Base-by-base conservation (phyloP, 2,113 vertebrate species). In the Thinocorus orbignyianus region DNA sequence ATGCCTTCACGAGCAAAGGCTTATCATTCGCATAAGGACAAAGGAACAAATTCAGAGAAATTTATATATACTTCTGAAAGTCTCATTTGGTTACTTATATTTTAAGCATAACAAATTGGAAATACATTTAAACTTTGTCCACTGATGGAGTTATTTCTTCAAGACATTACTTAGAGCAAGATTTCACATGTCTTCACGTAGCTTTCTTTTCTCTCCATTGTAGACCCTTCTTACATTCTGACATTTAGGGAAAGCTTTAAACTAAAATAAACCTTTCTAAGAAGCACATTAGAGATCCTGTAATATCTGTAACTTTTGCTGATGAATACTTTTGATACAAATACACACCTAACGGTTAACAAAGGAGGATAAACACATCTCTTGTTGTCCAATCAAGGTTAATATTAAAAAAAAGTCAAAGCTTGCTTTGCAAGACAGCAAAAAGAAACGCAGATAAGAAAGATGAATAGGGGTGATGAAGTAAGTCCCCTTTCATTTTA, bases 91-190 rank as follows among this genome's bases (percentile, higher is more conserved):
- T 42, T 92, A 78, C 89, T 96, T 94, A 70, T 54, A 60, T 86
- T 91, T 96, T 60, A 91, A 94, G 44, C 31, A 77, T 31, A 79
- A 73, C 7, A 86, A 93, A 65, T 10, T 60, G 24, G 39, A 58
- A 95, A 94, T 84, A 82, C 28, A 66, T 18, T 94, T 86, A 93
- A 94, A 65, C 20, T 90, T 88, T 72, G 31, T 55, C 58, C 89
- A 35, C 6, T 62, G 17, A 73, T 80, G 39, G 71, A 70, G 18
- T 72, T 83, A 91, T 60, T 77, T 62, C 57, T 72, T 80, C 33
- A 78, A 51, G 52, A 52, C n/a, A 31, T 88, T 95, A 65, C 49
- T 94, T 22, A 52, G 93, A 92, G n/a, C 31, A 90, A 92, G 51
- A 19, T 10, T 37, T n/a, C n/a, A n/a, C n/a, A n/a, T n/a, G n/a